A percentile compares a stretch with the other conserved stretches of the same genome.
These are phyloP conservation scores for Microctonus hyperodae DNA, from an alignment of 2,888 invertebrate species.

Conservation along the genomic window DNA sequence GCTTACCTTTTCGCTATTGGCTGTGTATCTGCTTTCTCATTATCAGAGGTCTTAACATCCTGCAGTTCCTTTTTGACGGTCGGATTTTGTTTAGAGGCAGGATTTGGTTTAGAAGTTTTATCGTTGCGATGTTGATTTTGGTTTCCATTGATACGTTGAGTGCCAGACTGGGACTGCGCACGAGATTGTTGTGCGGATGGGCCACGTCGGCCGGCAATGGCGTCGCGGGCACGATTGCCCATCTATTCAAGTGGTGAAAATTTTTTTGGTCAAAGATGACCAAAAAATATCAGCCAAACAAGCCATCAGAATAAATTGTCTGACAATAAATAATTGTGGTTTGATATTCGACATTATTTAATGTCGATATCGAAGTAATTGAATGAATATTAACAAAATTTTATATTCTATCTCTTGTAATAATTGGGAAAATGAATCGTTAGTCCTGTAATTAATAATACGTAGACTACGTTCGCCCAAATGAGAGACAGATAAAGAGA, in stretches of 20 bases:
- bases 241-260: slow-evolving; percentile 54
- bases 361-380: not conserved
- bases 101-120: slow-evolving; percentile 63
- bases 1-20: slow-evolving; percentile 61
- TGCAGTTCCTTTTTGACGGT: slow-evolving; percentile 62
- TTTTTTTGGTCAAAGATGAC: slow-evolving; percentile 50
- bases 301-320: slow-evolving; percentile 21
- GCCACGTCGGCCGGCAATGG: slow-evolving; percentile 62
- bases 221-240: slow-evolving; percentile 63
- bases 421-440: not conserved
- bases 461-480: slow-evolving; percentile 9
- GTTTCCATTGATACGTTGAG: slow-evolving; percentile 63
- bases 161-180: slow-evolving; percentile 59
- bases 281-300: slow-evolving; percentile 21
- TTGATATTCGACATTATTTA: slow-evolving; percentile 38
- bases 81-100: slow-evolving; percentile 63
- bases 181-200: slow-evolving; percentile 61
- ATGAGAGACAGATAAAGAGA: not conserved
- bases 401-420: not conserved
- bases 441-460: not conserved
- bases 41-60: slow-evolving; percentile 62
- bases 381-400: not conserved
- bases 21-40: slow-evolving; percentile 61
- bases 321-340: slow-evolving; percentile 42
- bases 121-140: slow-evolving; percentile 63